These are phyloP conservation scores for Stenolophus ochropezus DNA, from an alignment of 2,888 invertebrate genomes.

Conservation along the genomic window DNA sequence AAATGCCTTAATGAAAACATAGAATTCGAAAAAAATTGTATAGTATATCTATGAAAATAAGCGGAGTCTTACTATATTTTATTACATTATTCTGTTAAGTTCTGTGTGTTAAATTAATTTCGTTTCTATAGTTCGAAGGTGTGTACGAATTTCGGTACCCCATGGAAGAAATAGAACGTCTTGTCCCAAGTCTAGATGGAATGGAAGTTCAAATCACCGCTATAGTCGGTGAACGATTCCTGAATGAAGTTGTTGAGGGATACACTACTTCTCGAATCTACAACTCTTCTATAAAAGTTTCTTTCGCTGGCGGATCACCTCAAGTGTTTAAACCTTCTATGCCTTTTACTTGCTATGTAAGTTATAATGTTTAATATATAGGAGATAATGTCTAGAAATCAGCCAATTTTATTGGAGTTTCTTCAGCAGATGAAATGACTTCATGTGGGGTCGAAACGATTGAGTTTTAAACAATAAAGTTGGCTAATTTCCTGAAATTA, in stretches of 20 bases:
- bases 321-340: slow-evolving; percentile 97
- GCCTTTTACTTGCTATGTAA: slow-evolving; percentile 90
- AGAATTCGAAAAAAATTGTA: too few species aligned
- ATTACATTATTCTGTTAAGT: background rate
- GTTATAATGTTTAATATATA: too few species aligned
- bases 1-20: too few species aligned
- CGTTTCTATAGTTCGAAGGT: slow-evolving; percentile 83
- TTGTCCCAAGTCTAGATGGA: slow-evolving; percentile 81
- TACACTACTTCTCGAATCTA: slow-evolving; percentile 91
- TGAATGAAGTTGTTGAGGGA: slow-evolving; percentile 90
- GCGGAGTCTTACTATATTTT: too few species aligned
- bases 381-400: too few species aligned
- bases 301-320: slow-evolving; percentile 91
- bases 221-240: slow-evolving; percentile 90
- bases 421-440: too few species aligned
- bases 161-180: slow-evolving; percentile 83
- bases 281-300: slow-evolving; percentile 88
- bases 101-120: background rate
- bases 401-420: too few species aligned
- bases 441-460: too few species aligned
- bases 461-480: too few species aligned
- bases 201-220: slow-evolving; percentile 90
- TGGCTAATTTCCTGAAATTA: too few species aligned
- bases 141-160: slow-evolving; percentile 91
- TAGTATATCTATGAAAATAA: too few species aligned